A percentile compares a stretch with the other conserved stretches of the same genome.
Evolutionary conservation across 2,113 vertebrate genomes (phyloP).

Genomic region (Cavia aperea): DNA sequence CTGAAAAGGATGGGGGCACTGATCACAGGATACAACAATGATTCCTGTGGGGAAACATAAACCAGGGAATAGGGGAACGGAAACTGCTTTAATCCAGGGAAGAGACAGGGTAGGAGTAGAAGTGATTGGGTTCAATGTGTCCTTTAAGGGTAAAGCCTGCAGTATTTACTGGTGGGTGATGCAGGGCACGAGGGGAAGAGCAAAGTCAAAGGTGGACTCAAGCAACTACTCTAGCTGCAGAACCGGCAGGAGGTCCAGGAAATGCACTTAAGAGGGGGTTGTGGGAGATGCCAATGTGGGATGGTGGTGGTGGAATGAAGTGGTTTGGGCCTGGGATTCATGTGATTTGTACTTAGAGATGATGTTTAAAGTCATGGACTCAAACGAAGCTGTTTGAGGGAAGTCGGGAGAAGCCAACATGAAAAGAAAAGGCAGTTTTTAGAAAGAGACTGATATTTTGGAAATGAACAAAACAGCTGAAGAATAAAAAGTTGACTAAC

Average conservation of each 20-base stretch:
- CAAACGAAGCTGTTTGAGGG: not conserved
- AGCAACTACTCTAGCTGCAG: not conserved
- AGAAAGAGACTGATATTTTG: not conserved
- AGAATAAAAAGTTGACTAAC: not conserved
- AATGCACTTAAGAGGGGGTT: not conserved
- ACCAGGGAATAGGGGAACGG: accelerated
- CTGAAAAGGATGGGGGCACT: not conserved
- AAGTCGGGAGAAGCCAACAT: not conserved
- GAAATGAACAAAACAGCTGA: not conserved
- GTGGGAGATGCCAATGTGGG: not conserved
- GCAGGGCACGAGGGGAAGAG: not conserved
- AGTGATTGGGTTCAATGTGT: not conserved
- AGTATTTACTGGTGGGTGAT: not conserved
- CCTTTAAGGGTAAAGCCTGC: not conserved
- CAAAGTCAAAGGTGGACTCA: not conserved
- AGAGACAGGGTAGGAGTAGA: not conserved
- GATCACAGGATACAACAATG: not conserved
- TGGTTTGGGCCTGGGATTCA: not conserved
- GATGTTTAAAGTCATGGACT: not conserved
- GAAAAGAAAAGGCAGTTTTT: not conserved
- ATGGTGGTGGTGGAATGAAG: not conserved
- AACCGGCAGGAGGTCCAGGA: not conserved
- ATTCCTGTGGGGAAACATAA: not conserved
- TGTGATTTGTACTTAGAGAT: not conserved
- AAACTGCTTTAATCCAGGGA: not conserved